A percentile compares a stretch with the other conserved stretches of the same genome.
Conservation (phyloP, 1,140 invertebrate species). For the Tetragonula clypearis region DNA sequence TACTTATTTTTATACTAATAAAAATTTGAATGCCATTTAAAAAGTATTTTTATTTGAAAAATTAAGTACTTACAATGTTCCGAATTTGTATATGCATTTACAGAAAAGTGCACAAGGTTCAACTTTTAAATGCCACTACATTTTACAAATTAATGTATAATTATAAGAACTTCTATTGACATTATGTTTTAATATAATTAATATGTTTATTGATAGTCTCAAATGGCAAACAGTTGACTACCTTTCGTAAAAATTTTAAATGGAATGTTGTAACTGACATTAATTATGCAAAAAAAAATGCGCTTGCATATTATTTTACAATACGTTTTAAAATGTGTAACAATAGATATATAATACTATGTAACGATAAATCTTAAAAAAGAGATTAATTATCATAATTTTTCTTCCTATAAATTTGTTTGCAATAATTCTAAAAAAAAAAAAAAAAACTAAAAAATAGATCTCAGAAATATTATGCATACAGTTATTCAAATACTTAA, state of each 20-base stretch:
- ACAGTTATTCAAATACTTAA: background rate
- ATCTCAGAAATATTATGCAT: background rate
- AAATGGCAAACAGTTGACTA: background rate
- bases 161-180: constrained; percentile 6
- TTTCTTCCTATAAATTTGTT: background rate
- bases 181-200: background rate
- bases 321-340: background rate
- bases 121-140: background rate
- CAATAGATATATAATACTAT: background rate
- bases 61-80: constrained; percentile 5
- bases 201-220: background rate
- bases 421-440: background rate
- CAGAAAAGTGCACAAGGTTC: constrained; percentile 5
- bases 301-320: background rate
- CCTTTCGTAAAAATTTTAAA: constrained; percentile 4
- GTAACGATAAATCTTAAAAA: constrained; percentile 2
- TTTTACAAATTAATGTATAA: constrained; percentile 1
- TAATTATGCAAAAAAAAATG: background rate
- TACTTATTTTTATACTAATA: background rate
- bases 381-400: background rate
- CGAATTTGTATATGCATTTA: constrained; percentile 6
- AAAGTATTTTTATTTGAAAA: constrained; percentile 32
- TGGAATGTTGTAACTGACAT: constrained; percentile 1
- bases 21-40: background rate
- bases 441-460: background rate